A percentile compares a stretch with the other conserved stretches of the same genome.
Evolutionary conservation across 2,888 invertebrate species (phyloP).

Genomic region (Stenodema calcarata): DNA sequence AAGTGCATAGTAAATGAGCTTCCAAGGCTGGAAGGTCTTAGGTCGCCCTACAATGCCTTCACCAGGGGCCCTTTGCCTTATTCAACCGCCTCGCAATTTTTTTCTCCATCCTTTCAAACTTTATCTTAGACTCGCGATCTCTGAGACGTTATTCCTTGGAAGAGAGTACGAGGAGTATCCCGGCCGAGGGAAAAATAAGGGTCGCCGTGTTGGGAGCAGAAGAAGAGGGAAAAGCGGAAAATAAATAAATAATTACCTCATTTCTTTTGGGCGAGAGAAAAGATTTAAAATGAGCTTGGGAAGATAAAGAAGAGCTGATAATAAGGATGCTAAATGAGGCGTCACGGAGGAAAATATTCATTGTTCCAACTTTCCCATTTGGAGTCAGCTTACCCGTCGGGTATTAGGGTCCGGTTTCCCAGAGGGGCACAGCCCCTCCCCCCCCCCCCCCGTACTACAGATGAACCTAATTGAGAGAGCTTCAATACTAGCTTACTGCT

Average conservation of each 20-base stretch:
- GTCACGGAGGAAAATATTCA: slow-evolving; percentile 26
- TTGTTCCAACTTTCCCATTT: slow-evolving; percentile 43
- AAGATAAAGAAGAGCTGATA: slow-evolving; percentile 32
- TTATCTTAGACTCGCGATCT: slow-evolving; percentile 32
- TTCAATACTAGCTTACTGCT: slow-evolving; percentile 9
- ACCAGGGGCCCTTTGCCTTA: slow-evolving; percentile 28
- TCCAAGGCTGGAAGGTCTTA: slow-evolving; percentile 40
- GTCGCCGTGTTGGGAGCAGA: background rate
- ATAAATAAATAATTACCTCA: slow-evolving; percentile 47
- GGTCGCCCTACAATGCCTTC: slow-evolving; percentile 38
- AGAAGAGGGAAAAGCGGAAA: slow-evolving; percentile 5
- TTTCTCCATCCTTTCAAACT: slow-evolving; percentile 40
- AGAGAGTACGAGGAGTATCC: background rate
- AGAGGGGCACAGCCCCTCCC: background rate
- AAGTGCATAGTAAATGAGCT: slow-evolving; percentile 40
- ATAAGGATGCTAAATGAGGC: slow-evolving; percentile 44
- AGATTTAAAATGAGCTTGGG: slow-evolving; percentile 36
- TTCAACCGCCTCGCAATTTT: slow-evolving; percentile 41
- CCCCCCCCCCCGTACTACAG: background rate
- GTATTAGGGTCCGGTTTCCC: slow-evolving; percentile 13
- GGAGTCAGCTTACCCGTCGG: slow-evolving; percentile 21
- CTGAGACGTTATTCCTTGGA: slow-evolving; percentile 41
- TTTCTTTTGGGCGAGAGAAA: slow-evolving; percentile 37
- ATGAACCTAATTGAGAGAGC: slow-evolving; percentile 20
- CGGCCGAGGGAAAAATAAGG: background rate